A percentile compares a stretch with the other conserved stretches of the same genome.
Evolutionary conservation across 2,888 invertebrate genomes (phyloP).

Genomic region (Epirrhoe alternata): DNA sequence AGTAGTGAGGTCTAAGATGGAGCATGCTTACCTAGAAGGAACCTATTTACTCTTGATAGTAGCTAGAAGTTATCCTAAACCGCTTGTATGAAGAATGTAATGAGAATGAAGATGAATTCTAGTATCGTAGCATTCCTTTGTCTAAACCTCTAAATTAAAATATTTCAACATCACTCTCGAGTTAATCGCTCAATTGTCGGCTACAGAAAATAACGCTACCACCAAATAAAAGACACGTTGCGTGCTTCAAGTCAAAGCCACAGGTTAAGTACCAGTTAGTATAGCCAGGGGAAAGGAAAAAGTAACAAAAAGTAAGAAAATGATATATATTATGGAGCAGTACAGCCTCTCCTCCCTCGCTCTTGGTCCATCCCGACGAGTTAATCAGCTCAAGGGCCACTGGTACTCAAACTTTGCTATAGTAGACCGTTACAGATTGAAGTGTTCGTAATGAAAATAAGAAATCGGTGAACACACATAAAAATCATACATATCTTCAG

Average conservation of each 20-base stretch:
- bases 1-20: no score
- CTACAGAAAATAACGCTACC: conserved; percentile 25
- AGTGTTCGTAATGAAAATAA: no score
- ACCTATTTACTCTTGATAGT: no score
- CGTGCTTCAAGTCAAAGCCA: conserved; percentile 25
- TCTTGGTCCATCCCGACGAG: conserved; percentile 65
- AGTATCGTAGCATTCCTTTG: no score
- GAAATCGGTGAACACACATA: no score
- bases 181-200: conserved; percentile 26
- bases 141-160: not conserved
- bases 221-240: conserved; percentile 26
- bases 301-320: conserved; percentile 66
- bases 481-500: no score
- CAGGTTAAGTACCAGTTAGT: conserved; percentile 12
- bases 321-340: conserved; percentile 69
- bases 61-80: no score
- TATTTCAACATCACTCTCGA: conserved; percentile 1
- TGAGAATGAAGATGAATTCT: no score
- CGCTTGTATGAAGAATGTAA: no score
- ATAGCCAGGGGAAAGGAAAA: conserved; percentile 57
- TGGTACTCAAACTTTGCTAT: conserved; percentile 58
- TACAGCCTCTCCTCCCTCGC: conserved; percentile 52
- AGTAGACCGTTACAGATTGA: not conserved
- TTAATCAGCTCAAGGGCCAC: conserved; percentile 74
- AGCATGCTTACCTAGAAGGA: no score